A percentile compares a stretch with the other conserved stretches of the same genome.
Conservation (phyloP, 2,888 invertebrate genomes). For the Amphipyra berbera region DNA sequence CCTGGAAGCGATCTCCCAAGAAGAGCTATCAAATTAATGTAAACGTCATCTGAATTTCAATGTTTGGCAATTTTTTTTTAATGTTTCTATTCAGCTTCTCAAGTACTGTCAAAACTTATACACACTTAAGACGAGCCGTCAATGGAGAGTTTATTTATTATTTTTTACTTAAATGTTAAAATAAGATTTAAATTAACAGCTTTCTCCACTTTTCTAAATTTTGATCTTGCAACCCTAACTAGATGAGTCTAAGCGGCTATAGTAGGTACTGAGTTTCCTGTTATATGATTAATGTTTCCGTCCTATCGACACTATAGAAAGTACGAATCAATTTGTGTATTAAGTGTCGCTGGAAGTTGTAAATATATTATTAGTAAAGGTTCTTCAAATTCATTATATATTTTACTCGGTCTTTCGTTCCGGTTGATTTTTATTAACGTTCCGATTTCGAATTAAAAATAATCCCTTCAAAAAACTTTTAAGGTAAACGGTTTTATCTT, state of each 20-base stretch:
- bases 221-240: constrained; percentile 34
- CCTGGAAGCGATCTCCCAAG: no score
- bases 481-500: no score
- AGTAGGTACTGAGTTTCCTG: constrained; percentile 69
- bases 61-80: no score
- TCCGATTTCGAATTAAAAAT: not conserved
- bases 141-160: no score
- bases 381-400: constrained; percentile 7
- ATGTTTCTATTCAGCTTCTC: no score
- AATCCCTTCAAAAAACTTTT: no score
- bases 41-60: no score
- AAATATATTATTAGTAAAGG: constrained; percentile 21
- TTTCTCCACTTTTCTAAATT: not conserved
- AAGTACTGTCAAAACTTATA: no score
- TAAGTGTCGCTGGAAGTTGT: constrained; percentile 37
- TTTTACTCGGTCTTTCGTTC: constrained; percentile 10
- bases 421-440: not conserved
- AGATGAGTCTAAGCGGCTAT: constrained; percentile 64
- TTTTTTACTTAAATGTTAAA: no score
- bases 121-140: no score
- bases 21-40: no score
- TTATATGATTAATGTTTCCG: constrained; percentile 84
- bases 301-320: constrained; percentile 70
- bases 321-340: constrained; percentile 51
- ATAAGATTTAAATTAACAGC: no score